Evolutionary conservation across 2,888 invertebrate genomes (phyloP).

Genomic region (Oscheius sp.): DNA sequence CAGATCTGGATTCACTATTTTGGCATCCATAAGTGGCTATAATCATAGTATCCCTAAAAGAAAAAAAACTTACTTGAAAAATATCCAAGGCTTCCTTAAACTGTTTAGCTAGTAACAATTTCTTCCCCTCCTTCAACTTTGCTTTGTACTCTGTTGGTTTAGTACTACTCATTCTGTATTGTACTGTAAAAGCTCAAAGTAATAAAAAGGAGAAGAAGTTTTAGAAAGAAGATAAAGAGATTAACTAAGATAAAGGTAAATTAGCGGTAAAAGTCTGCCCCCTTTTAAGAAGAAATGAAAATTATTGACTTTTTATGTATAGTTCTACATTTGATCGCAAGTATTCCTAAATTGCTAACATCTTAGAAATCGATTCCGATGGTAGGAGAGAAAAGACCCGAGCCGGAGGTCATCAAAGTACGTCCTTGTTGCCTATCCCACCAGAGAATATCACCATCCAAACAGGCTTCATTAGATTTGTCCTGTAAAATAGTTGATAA

Average conservation of each 20-base stretch:
- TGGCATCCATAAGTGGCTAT: slow-evolving; percentile 35
- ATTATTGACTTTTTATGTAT: slow-evolving; percentile 6
- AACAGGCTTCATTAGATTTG: slow-evolving; percentile 57
- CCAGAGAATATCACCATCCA: slow-evolving; percentile 68
- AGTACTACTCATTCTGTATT: slow-evolving; percentile 37
- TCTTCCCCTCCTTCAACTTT: slow-evolving; percentile 39
- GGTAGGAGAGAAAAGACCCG: slow-evolving; percentile 60
- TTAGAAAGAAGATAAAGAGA: not conserved
- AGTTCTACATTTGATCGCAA: slow-evolving; percentile 6
- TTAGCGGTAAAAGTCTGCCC: not conserved
- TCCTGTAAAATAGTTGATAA: slow-evolving; percentile 44
- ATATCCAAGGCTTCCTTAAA: slow-evolving; percentile 39
- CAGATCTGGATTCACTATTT: slow-evolving; percentile 36
- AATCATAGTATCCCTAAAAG: not conserved
- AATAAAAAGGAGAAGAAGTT: too few relatives aligned
- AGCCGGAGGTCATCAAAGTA: slow-evolving; percentile 58
- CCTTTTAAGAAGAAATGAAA: not conserved
- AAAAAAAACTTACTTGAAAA: slow-evolving; percentile 35
- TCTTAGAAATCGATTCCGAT: slow-evolving; percentile 63
- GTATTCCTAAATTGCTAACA: slow-evolving; percentile 6
- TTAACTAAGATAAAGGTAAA: not conserved
- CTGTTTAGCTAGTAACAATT: slow-evolving; percentile 32
- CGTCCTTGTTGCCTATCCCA: slow-evolving; percentile 69
- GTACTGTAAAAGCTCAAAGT: too few relatives aligned
- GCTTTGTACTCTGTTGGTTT: slow-evolving; percentile 47